Base-by-base conservation (phyloP, 2,888 invertebrate genomes). In the Dicyrtoma fusca region DNA sequence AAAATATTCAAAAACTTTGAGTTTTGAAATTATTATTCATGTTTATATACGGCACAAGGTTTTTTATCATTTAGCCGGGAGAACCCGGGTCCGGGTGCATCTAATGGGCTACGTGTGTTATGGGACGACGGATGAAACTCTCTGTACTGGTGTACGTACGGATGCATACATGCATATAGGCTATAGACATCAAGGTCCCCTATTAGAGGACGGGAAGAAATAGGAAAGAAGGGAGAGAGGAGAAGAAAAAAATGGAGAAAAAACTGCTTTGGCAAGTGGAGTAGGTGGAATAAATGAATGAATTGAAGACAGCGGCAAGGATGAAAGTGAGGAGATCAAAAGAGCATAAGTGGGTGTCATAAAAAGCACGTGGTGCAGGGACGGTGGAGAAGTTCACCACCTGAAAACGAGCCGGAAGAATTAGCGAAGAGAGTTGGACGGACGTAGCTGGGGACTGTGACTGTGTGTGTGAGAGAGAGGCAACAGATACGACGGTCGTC, bases 341-440 rank as follows among this genome's bases (percentile, higher is more conserved):
- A 74, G 69, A 69, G 65, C 64, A 72, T 72, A 72, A 75, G 65
- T 47, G 59, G 34, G 68, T 57, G 74, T 72, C 74, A 69, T 75
- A 72, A 75, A 75, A 69, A 72, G 65, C 74, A 75, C 70, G 64
- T 75, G 74, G 66, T 65, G 64, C 74, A 45, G 59, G n/a, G 53
- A 19, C 26, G 19, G 61, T 42, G 55, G 66, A 51, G 34, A 62
- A 62, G n/a, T 55, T 55, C 45, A 42, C 62, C 71, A 71, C 71
- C 71, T 71, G 71, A 71, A 64, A 64, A 71, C 42, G 69, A 69
- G 69, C 25, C 69, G 47, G 53, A 63, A 47, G 62, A 69, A 69
- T 69, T 68, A 68, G 68, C 55, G 53, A 51, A 53, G 23, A 34
- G 59, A 23, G 34, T 8, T n/a, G 34, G 34, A 34, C 34, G 57